These are phyloP conservation scores for Telmatherina bonti DNA, from an alignment of 2,797 vertebrate genomes.

Conservation along the genomic window DNA sequence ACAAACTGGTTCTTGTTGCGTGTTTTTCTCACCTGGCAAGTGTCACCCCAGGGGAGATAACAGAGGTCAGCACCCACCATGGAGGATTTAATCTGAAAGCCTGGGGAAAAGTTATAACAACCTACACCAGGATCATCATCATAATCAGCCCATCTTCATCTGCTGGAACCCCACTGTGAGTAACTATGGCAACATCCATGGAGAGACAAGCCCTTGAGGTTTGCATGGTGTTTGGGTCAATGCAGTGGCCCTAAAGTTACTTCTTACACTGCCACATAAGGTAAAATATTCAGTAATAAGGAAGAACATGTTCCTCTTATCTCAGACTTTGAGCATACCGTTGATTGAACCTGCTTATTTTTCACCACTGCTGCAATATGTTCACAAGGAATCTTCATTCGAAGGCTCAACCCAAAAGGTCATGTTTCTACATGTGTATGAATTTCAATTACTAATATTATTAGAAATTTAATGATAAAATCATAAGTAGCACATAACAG, in stretches of 20 bases:
- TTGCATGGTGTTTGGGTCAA: constrained; percentile 42
- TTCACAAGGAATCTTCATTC: neutral
- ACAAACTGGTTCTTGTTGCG: constrained; percentile 49
- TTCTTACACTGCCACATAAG: neutral
- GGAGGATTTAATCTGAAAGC: constrained; percentile 55
- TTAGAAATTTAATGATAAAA: too few species aligned
- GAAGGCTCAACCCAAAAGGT: neutral
- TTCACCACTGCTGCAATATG: neutral
- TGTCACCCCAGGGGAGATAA: constrained; percentile 70
- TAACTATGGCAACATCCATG: constrained; percentile 61
- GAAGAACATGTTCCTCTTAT: neutral
- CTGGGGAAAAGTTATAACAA: constrained; percentile 48
- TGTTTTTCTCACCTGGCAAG: constrained; percentile 76
- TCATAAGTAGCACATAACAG: too few species aligned
- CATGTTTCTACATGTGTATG: too few species aligned
- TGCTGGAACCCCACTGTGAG: constrained; percentile 32
- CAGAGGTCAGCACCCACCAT: constrained; percentile 55
- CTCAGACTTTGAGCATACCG: neutral
- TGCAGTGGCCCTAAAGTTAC: constrained; percentile 33
- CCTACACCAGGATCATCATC: constrained; percentile 39
- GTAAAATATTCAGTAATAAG: constrained; percentile 6
- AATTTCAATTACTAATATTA: too few species aligned
- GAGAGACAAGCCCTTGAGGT: constrained; percentile 11
- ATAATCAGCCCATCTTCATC: constrained; percentile 68
- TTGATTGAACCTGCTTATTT: neutral